Base-by-base conservation (phyloP, 2,888 invertebrate species). In the Tribolium freemani region DNA sequence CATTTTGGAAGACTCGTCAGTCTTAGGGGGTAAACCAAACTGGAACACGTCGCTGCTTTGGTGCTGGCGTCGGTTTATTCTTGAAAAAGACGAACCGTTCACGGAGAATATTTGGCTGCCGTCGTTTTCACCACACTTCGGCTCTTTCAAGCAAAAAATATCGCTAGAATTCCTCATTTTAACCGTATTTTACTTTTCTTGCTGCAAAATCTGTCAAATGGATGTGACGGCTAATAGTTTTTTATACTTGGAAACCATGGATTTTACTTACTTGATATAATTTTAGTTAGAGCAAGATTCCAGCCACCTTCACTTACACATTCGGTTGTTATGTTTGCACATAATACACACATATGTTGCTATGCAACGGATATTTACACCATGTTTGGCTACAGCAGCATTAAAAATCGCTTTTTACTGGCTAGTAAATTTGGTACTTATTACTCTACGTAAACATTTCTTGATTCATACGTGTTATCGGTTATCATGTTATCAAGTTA, bases 61-160 rank as follows among this genome's bases (percentile, higher is more conserved):
- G 8, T 63, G 73, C 44, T 78, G 79, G 11, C 79, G 75, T 20
- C 83, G 67, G 61, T 80, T 82, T 11, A 83, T 82, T 61, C 81
- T 81, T 71, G 84, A 78, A 0, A 84, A 85, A 61, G 83, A 82
- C 6, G 81, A 79, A 3, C 85, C 86, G 30, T 83, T 83, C 16
- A 84, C 82, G 0, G 86, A 85, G 73, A 84, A 85, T 74, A 86
- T 83, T 71, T 83, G 79, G 38, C 78, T 83, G 21, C 83, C 84
- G 66, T 82, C 83, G 44, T 82, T 82, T 53, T 79, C 76, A n/a
- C 82, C 79, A 9, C 74, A 75, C 73, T 78, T 76, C 38, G 77
- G 71, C 50, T 83, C 83, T 71, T 83, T 82, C 63, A 85, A 77
- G 71, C 83, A 84, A 75, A 86, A 86, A 57, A 86, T 85, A 75